phyloP scores from a whole-genome alignment of 2,888 invertebrate genomes.

The Nomada ruficornis region DNA sequence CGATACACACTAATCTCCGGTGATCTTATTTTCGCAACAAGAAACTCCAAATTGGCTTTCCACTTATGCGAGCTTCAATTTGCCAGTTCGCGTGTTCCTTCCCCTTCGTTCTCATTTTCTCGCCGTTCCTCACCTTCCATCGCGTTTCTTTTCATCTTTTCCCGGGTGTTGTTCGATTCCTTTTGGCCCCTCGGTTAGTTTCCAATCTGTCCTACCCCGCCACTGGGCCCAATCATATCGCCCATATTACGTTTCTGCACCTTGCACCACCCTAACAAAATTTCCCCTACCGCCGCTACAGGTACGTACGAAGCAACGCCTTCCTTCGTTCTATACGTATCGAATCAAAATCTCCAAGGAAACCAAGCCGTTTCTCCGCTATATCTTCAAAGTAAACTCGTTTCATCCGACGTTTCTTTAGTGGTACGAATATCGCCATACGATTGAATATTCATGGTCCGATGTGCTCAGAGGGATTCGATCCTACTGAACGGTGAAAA shows the following conservation, averaged over 20 bases:
- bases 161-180: conserved; percentile 42
- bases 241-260: conserved; percentile 66
- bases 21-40: conserved; percentile 65
- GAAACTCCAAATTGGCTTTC: conserved; percentile 67
- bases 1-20: conserved; percentile 60
- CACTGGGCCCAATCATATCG: conserved; percentile 52
- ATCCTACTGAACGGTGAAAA: conserved; percentile 1
- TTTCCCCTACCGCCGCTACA: conserved; percentile 1
- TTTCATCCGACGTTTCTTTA: neutral
- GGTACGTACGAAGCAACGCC: conserved; percentile 12
- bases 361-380: conserved; percentile 15
- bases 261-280: conserved; percentile 32
- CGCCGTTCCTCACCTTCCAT: conserved; percentile 10
- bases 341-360: conserved; percentile 54
- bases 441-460: conserved; percentile 31
- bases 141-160: conserved; percentile 51
- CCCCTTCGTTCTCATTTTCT: conserved; percentile 1
- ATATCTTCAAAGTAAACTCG: conserved; percentile 41
- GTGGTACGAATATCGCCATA: neutral
- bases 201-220: conserved; percentile 60
- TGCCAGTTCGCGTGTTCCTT: conserved; percentile 37
- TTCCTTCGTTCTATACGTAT: conserved; percentile 29
- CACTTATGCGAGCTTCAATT: conserved; percentile 69
- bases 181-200: conserved; percentile 59
- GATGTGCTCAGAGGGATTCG: neutral